A percentile compares a stretch with the other conserved stretches of the same genome.
These are phyloP conservation scores for Misgurnus anguillicaudatus DNA, from an alignment of 2,113 vertebrate species.

Conservation along the genomic window DNA sequence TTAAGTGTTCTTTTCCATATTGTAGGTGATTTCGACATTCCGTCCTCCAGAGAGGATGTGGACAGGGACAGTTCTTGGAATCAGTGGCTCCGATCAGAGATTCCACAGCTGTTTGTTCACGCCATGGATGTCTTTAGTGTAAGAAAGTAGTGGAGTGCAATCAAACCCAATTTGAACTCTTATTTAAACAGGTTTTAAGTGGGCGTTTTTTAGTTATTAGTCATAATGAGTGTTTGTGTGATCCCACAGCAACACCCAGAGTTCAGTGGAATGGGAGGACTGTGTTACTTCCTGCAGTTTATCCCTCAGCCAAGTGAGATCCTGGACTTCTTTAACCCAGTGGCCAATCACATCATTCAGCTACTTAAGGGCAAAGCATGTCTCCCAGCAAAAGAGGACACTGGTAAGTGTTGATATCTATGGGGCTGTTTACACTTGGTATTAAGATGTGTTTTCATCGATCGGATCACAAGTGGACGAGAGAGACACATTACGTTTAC, in stretches of 20 bases:
- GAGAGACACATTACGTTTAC: too few species aligned
- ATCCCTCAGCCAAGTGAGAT: conserved; percentile 77
- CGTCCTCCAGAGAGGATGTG: conserved; percentile 80
- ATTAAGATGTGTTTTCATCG: too few species aligned
- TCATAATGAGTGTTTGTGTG: neutral
- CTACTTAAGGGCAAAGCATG: conserved; percentile 75
- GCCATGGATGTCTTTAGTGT: conserved; percentile 77
- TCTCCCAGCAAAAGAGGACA: conserved; percentile 68
- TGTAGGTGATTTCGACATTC: conserved; percentile 80
- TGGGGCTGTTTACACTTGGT: too few species aligned
- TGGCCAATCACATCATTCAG: conserved; percentile 77
- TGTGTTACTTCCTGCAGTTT: conserved; percentile 74
- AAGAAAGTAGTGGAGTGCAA: conserved; percentile 49
- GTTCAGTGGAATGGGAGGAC: conserved; percentile 72
- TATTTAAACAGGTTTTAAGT: neutral
- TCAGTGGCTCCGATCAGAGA: conserved; percentile 80
- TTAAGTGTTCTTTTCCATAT: neutral
- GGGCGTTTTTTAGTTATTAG: neutral
- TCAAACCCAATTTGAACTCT: neutral
- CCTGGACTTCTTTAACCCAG: conserved; percentile 80
- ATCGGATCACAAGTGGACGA: too few species aligned
- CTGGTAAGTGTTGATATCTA: conserved; percentile 40
- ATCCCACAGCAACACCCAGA: conserved; percentile 71
- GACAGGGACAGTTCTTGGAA: conserved; percentile 82
- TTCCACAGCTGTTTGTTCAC: conserved; percentile 75